These are phyloP conservation scores for Pseudomugil tenellus DNA, from an alignment of 2,797 vertebrate genomes.

Conservation along the genomic window DNA sequence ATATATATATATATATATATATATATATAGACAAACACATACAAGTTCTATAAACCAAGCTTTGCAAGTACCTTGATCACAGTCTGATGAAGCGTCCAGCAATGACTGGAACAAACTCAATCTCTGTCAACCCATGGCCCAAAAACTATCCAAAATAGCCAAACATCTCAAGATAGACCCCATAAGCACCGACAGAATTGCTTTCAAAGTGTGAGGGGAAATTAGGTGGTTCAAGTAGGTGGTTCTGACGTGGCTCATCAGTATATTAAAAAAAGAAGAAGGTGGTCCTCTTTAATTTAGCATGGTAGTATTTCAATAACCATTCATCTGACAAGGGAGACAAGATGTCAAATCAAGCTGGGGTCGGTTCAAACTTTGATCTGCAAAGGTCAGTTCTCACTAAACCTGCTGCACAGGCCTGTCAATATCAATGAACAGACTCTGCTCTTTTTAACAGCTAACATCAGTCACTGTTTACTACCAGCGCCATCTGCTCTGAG, in stretches of 20 bases:
- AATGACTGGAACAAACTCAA: neutral
- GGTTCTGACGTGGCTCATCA: neutral
- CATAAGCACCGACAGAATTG: neutral
- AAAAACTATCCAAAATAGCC: neutral
- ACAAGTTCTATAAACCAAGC: neutral
- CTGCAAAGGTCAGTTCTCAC: conserved; percentile 55
- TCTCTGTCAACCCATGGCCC: neutral
- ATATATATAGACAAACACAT: neutral
- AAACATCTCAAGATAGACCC: neutral
- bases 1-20: too few species aligned
- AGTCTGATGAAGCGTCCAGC: neutral
- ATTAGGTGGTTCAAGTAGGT: too few species aligned
- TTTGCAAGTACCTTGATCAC: neutral
- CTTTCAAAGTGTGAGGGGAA: neutral
- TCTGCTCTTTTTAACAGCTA: conserved; percentile 60
- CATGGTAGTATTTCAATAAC: neutral
- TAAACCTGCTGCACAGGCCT: conserved; percentile 55
- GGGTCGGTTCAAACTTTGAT: conserved; percentile 39
- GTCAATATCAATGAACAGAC: conserved; percentile 64
- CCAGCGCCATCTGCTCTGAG: conserved; percentile 70
- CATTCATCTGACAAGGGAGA: neutral
- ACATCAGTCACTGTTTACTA: conserved; percentile 75
- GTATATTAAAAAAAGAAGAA: neutral
- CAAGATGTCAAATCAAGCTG: conserved; percentile 8
- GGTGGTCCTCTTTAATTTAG: conserved; percentile 10